Conservation (phyloP, 2,797 vertebrate genomes). For the Acanthopagrus latus region DNA sequence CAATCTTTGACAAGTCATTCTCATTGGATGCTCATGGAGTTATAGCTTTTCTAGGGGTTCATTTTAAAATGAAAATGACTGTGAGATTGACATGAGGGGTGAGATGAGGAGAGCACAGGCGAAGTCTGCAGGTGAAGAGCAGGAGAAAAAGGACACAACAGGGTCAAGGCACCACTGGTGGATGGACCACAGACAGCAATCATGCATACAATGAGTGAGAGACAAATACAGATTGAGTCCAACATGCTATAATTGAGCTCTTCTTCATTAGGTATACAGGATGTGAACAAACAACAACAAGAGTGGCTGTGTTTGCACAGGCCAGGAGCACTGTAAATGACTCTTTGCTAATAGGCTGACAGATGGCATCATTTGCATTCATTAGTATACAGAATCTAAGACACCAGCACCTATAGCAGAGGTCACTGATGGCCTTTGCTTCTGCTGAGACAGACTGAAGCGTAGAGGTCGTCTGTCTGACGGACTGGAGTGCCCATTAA, state of each 20-base stretch:
- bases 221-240: neutral
- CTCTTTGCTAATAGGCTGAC: constrained; percentile 57
- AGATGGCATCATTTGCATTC: constrained; percentile 57
- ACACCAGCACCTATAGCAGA: constrained; percentile 23
- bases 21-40: constrained; percentile 33
- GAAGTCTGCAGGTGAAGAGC: neutral
- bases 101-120: constrained; percentile 3
- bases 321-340: constrained; percentile 27
- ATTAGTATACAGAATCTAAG: constrained; percentile 46
- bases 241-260: constrained; percentile 36
- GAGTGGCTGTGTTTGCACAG: constrained; percentile 35
- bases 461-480: constrained; percentile 1
- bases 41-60: constrained; percentile 53
- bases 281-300: constrained; percentile 38
- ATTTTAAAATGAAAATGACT: constrained; percentile 65
- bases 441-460: neutral
- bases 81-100: constrained; percentile 22
- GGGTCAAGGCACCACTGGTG: constrained; percentile 7
- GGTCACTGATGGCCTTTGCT: constrained; percentile 17
- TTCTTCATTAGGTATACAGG: constrained; percentile 46
- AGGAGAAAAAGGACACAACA: neutral
- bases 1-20: constrained; percentile 62
- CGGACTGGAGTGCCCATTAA: constrained; percentile 14
- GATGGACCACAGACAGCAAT: constrained; percentile 1
- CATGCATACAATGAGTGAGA: neutral